A percentile compares a stretch with the other conserved stretches of the same genome.
Conservation (phyloP, 2,797 vertebrate genomes). For the Falco concolor region DNA sequence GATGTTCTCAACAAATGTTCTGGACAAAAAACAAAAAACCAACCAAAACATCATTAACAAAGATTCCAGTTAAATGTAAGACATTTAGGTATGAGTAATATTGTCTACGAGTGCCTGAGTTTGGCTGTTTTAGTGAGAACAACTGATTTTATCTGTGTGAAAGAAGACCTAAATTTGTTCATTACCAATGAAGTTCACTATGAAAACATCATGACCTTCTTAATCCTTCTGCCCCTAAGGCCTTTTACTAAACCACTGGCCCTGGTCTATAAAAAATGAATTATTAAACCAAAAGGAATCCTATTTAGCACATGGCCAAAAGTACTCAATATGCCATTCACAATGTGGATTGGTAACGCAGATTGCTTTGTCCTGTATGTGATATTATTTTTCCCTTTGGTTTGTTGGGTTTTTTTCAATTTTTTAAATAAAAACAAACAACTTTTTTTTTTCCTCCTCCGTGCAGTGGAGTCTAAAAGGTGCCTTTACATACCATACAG, state of each 20-base stretch:
- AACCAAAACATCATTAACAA: neutral
- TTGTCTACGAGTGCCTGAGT: neutral
- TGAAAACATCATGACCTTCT: neutral
- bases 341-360: neutral
- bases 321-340: neutral
- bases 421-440: neutral
- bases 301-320: neutral
- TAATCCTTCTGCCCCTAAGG: neutral
- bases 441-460: neutral
- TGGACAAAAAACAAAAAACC: slow-evolving; percentile 36
- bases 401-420: neutral
- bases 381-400: neutral
- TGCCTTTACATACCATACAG: neutral
- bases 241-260: neutral
- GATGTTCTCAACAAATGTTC: slow-evolving; percentile 87
- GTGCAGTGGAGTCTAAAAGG: neutral
- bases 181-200: neutral
- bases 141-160: neutral
- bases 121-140: neutral
- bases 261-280: neutral
- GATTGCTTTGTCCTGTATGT: neutral
- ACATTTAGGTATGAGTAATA: neutral
- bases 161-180: neutral
- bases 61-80: neutral
- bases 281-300: neutral